phyloP scores from a whole-genome alignment of 2,113 vertebrate species.

The Periophthalmus modestus region DNA sequence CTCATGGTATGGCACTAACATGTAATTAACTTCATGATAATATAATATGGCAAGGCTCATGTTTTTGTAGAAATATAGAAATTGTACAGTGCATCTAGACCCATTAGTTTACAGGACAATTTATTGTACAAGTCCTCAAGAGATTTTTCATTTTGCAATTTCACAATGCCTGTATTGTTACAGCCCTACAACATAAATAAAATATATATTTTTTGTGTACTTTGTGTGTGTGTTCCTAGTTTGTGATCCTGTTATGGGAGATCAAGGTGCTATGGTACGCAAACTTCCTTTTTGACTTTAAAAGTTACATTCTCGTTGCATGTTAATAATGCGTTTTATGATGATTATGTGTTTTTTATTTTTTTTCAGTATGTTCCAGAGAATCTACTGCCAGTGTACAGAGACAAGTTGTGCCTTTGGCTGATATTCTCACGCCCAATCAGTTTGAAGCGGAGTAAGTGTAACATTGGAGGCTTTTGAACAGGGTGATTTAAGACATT shows the following conservation, averaged over 20 bases:
- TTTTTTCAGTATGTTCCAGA: constrained; percentile 88
- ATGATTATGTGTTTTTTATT: neutral
- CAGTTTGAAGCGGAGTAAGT: constrained; percentile 99
- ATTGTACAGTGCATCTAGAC: neutral
- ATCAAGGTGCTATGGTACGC: constrained; percentile 93
- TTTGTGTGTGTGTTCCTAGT: constrained; percentile 71
- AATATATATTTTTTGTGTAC: neutral
- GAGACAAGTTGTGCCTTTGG: constrained; percentile 88
- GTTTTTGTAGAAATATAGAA: neutral
- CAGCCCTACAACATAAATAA: too few relatives aligned
- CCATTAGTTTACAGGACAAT: neutral
- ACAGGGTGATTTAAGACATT: neutral
- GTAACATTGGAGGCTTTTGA: neutral
- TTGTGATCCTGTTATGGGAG: constrained; percentile 95
- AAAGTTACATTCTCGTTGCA: neutral
- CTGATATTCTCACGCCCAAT: constrained; percentile 96
- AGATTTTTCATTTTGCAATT: neutral
- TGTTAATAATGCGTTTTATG: neutral
- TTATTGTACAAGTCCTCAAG: neutral
- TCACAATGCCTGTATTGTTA: neutral
- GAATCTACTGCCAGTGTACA: constrained; percentile 90
- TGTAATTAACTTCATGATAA: neutral
- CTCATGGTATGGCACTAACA: too few relatives aligned
- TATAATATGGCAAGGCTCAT: neutral
- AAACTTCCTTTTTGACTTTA: neutral